These are phyloP conservation scores for Philereme vetulata DNA, from an alignment of 2,888 invertebrate species.

Conservation along the genomic window DNA sequence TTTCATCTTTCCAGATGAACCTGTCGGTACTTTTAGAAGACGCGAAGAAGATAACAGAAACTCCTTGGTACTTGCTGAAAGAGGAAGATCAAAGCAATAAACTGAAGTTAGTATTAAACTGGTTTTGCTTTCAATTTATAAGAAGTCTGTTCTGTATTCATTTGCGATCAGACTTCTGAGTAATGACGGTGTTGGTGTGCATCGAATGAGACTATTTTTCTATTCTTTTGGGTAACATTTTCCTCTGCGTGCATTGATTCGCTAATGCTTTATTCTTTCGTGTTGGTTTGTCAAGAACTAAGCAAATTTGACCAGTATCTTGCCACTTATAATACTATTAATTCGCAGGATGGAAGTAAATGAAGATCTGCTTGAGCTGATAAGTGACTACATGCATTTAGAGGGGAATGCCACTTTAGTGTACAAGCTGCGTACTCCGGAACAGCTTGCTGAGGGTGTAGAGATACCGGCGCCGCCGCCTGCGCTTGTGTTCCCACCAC, in stretches of 20 bases:
- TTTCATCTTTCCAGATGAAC: constrained; percentile 59
- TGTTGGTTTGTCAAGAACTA: too few relatives aligned
- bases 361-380: constrained; percentile 58
- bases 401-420: constrained; percentile 57
- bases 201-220: too few relatives aligned
- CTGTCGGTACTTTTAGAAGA: constrained; percentile 58
- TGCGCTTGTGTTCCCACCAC: constrained; percentile 64
- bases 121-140: not conserved
- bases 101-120: constrained; percentile 58
- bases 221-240: too few relatives aligned
- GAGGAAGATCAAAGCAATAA: constrained; percentile 49
- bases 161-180: not conserved
- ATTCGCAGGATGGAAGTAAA: constrained; percentile 66
- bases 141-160: too few relatives aligned
- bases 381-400: constrained; percentile 71
- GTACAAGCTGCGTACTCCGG: constrained; percentile 59
- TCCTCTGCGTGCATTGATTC: too few relatives aligned
- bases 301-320: too few relatives aligned
- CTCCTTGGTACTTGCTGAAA: constrained; percentile 68
- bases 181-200: not conserved
- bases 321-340: too few relatives aligned
- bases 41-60: constrained; percentile 56
- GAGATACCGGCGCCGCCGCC: constrained; percentile 70
- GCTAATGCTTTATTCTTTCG: too few relatives aligned
- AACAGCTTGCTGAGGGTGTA: constrained; percentile 62